Percentiles rank a stretch among this genome's conserved stretches.
Evolutionary conservation across 2,888 invertebrate species (phyloP).

Genomic region (Cryptus armator): DNA sequence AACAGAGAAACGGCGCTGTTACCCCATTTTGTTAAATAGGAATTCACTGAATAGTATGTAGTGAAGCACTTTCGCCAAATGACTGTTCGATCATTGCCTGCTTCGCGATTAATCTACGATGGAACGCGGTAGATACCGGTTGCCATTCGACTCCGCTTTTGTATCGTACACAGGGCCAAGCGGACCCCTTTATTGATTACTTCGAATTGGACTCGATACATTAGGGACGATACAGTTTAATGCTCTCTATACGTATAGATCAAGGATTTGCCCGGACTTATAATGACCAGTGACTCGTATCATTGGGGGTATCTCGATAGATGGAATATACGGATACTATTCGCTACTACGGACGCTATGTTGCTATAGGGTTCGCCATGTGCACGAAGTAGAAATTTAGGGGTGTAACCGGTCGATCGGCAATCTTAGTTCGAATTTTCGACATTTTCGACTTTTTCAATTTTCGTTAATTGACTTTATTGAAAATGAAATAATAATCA

Average conservation of each 20-base stretch:
- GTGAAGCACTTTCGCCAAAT: slow-evolving; percentile 48
- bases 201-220: slow-evolving; percentile 55
- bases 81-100: slow-evolving; percentile 33
- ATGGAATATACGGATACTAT: background rate
- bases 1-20: background rate
- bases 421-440: slow-evolving; percentile 64
- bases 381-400: slow-evolving; percentile 45
- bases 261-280: slow-evolving; percentile 38
- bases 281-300: slow-evolving; percentile 51
- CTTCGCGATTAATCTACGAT: slow-evolving; percentile 41
- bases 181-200: slow-evolving; percentile 51
- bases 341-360: background rate
- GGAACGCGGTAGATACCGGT: slow-evolving; percentile 22
- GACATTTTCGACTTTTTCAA: slow-evolving; percentile 1
- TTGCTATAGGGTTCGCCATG: background rate
- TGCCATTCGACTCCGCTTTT: slow-evolving; percentile 41
- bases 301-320: slow-evolving; percentile 35
- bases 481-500: no score
- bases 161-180: slow-evolving; percentile 36
- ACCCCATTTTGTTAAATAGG: slow-evolving; percentile 11
- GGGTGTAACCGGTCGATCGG: slow-evolving; percentile 9
- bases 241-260: slow-evolving; percentile 28
- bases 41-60: background rate
- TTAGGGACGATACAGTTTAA: slow-evolving; percentile 49
- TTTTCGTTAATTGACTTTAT: no score